phyloP scores from a whole-genome alignment of 2,113 vertebrate genomes.

The Eleginops maclovinus region DNA sequence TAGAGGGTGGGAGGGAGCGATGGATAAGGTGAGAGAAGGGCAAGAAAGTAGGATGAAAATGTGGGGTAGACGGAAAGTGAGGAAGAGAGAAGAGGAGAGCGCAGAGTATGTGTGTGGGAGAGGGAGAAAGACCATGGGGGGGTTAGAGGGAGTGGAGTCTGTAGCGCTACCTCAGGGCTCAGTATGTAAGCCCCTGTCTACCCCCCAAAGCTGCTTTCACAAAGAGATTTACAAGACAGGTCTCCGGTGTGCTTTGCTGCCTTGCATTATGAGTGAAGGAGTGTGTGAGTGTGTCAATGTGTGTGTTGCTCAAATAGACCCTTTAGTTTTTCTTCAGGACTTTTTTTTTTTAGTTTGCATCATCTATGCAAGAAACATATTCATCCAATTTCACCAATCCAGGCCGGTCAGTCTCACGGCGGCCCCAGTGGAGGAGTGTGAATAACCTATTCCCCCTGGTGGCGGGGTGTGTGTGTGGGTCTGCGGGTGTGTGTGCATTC shows the following conservation, averaged over 20 bases:
- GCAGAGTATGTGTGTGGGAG: conserved; percentile 71
- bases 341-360: conserved; percentile 55
- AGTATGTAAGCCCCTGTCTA: conserved; percentile 84
- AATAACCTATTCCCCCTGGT: conserved; percentile 73
- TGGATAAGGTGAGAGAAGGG: conserved; percentile 59
- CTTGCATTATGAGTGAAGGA: conserved; percentile 77
- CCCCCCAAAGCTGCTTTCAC: conserved; percentile 86
- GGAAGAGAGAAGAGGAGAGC: conserved; percentile 53
- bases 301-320: conserved; percentile 48
- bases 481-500: conserved; percentile 64
- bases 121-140: conserved; percentile 66
- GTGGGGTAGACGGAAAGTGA: conserved; percentile 59
- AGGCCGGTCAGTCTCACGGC: conserved; percentile 63
- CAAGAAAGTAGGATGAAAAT: conserved; percentile 58
- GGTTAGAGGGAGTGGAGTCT: conserved; percentile 75
- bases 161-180: conserved; percentile 80
- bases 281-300: conserved; percentile 29
- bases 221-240: conserved; percentile 87
- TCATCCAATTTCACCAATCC: conserved; percentile 59
- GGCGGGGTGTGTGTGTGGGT: conserved; percentile 37
- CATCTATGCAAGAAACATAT: conserved; percentile 67
- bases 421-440: conserved; percentile 62
- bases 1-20: conserved; percentile 16
- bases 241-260: conserved; percentile 80
- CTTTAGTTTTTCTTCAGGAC: conserved; percentile 34